Conservation (phyloP, 1,140 invertebrate species). For the Linepithema humile region DNA sequence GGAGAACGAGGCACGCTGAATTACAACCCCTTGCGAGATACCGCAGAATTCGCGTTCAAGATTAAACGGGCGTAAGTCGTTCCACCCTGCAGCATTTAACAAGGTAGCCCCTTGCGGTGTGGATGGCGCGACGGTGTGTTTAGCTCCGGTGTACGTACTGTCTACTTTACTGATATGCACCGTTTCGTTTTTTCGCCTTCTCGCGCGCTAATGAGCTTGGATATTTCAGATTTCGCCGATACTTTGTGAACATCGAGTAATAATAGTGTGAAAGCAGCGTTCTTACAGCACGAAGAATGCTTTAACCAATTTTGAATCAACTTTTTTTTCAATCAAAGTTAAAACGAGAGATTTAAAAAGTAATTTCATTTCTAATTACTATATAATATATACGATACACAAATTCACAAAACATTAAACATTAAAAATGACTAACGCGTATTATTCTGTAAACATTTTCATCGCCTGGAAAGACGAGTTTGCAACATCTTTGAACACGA, state of each 20-base stretch:
- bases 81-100: slow-evolving; percentile 74
- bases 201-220: background rate
- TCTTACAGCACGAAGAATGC: background rate
- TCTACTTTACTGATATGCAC: background rate
- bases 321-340: background rate
- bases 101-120: slow-evolving; percentile 65
- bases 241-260: background rate
- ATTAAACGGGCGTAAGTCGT: slow-evolving; percentile 84
- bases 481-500: background rate
- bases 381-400: background rate
- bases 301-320: background rate
- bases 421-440: too few species aligned
- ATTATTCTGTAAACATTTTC: background rate
- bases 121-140: background rate
- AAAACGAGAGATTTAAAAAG: background rate
- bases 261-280: background rate
- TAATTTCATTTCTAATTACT: background rate
- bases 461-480: background rate
- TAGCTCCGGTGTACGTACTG: slow-evolving; percentile 1
- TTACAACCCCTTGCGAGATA: slow-evolving; percentile 83
- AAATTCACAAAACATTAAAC: too few species aligned
- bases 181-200: slow-evolving; percentile 2
- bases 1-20: slow-evolving; percentile 77
- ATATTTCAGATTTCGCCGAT: background rate
- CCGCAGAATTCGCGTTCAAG: slow-evolving; percentile 83